Conservation (phyloP, 1,140 invertebrate genomes). For the Drosophila arawakana region DNA sequence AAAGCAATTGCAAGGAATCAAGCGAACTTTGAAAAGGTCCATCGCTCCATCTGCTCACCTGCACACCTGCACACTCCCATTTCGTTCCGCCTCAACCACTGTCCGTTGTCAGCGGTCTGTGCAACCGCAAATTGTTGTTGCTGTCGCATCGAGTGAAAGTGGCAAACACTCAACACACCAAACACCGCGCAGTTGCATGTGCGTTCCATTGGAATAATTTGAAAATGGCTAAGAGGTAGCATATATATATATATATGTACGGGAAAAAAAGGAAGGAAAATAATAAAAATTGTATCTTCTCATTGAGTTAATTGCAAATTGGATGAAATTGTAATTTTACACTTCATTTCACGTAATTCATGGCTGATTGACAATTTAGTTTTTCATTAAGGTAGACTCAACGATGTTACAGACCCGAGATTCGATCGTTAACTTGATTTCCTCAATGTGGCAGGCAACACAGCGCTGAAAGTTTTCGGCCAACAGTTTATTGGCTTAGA, state of each 20-base stretch:
- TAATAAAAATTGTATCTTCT: constrained; percentile 70
- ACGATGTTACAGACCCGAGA: constrained; percentile 9
- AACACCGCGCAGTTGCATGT: constrained; percentile 55
- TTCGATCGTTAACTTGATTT: constrained; percentile 21
- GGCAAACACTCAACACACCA: constrained; percentile 21
- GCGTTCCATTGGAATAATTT: constrained; percentile 80
- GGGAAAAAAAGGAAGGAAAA: constrained; percentile 6
- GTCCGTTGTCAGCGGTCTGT: constrained; percentile 44
- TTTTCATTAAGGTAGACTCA: constrained; percentile 76
- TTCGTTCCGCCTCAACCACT: background rate
- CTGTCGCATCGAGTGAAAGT: constrained; percentile 59
- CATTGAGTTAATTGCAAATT: constrained; percentile 84
- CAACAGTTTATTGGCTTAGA: constrained; percentile 6
- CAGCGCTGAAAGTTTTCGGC: background rate
- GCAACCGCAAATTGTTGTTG: constrained; percentile 51
- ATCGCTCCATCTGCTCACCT: constrained; percentile 12
- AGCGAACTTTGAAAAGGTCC: constrained; percentile 34
- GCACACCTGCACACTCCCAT: background rate
- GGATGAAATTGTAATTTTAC: constrained; percentile 84
- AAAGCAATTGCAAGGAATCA: constrained; percentile 48
- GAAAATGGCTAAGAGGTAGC: constrained; percentile 55
- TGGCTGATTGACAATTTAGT: constrained; percentile 84
- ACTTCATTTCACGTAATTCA: constrained; percentile 84
- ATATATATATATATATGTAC: no score
- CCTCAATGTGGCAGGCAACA: constrained; percentile 23